A percentile compares a stretch with the other conserved stretches of the same genome.
Evolutionary conservation across 2,797 vertebrate genomes (phyloP).

Genomic region (Psittacula derbiana): DNA sequence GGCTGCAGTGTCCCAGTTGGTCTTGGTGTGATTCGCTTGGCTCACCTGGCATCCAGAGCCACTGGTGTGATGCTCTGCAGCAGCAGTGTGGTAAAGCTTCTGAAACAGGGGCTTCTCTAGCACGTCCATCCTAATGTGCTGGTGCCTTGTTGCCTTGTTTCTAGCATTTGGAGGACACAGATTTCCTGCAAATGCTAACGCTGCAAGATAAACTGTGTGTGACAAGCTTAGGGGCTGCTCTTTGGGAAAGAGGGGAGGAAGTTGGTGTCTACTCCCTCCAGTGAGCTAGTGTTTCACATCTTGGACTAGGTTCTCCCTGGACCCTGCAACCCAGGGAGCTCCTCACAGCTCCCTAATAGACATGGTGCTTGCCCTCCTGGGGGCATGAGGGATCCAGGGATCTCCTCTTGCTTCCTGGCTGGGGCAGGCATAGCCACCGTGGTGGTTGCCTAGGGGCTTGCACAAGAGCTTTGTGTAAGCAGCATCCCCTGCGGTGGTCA

Average conservation of each 20-base stretch:
- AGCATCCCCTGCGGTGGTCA: background rate
- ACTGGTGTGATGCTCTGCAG: background rate
- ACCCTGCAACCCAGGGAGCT: background rate
- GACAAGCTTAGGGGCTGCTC: background rate
- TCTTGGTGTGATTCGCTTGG: background rate
- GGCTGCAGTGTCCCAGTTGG: background rate
- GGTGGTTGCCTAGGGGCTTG: background rate
- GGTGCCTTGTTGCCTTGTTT: background rate
- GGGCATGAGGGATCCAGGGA: background rate
- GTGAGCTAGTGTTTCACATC: background rate
- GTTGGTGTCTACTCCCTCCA: rapidly evolving
- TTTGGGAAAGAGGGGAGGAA: background rate
- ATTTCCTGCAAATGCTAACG: background rate
- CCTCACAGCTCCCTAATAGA: background rate
- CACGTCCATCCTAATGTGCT: background rate
- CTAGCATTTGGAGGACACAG: background rate
- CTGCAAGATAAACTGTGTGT: background rate
- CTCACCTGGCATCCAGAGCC: background rate
- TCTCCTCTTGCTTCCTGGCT: background rate
- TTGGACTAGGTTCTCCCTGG: background rate
- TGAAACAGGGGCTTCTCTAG: background rate
- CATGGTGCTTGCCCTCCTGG: background rate
- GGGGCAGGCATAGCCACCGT: background rate
- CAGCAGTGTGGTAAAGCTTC: background rate
- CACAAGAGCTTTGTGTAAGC: rapidly evolving